A percentile compares a stretch with the other conserved stretches of the same genome.
phyloP scores from a whole-genome alignment of 2,113 vertebrate genomes.

The Nothocercus julius region DNA sequence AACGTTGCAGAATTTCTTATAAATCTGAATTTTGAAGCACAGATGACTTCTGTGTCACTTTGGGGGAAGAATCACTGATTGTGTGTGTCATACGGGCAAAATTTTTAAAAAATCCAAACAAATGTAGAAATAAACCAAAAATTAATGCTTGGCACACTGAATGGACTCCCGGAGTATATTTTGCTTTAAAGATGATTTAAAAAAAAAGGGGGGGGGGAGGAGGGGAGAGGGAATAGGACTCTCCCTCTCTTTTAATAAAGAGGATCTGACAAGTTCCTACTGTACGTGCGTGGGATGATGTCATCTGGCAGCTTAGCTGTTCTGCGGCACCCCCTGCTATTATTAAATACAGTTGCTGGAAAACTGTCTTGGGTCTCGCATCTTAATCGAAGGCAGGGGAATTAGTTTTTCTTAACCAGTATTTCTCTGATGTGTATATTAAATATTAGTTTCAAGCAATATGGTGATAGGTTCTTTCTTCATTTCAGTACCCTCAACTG shows the following conservation, averaged over 20 bases:
- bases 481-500: not conserved
- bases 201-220: not conserved
- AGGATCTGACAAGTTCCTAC: slow-evolving; percentile 4
- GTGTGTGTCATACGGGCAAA: not conserved
- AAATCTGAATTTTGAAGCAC: not conserved
- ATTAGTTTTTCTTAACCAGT: not conserved
- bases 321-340: slow-evolving; percentile 7
- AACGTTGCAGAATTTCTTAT: not conserved
- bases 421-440: not conserved
- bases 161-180: not conserved
- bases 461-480: not conserved
- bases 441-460: not conserved
- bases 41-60: not conserved
- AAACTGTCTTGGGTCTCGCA: not conserved
- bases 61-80: not conserved
- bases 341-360: slow-evolving; percentile 40
- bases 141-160: not conserved
- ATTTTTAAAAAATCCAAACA: not conserved
- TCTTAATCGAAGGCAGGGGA: not conserved
- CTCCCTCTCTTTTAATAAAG: not conserved
- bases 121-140: not conserved
- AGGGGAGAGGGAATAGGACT: not conserved
- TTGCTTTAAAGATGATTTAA: not conserved
- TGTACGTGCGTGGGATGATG: not conserved
- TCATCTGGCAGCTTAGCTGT: not conserved